A percentile compares a stretch with the other conserved stretches of the same genome.
Conservation (phyloP, 2,113 vertebrate species). For the Corythornis vintsioides region DNA sequence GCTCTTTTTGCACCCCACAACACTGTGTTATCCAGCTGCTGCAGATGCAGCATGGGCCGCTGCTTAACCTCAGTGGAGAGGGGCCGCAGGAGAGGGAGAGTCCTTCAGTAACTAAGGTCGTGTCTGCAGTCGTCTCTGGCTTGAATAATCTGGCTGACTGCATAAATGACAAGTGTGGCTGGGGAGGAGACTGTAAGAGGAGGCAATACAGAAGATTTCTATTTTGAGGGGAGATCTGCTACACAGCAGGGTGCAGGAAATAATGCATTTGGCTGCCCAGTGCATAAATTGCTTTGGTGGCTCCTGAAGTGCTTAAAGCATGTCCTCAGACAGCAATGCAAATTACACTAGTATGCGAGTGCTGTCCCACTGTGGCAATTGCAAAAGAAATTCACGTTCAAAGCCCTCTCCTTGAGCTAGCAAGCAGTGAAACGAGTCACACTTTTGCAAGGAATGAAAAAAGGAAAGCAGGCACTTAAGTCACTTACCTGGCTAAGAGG, state of each 20-base stretch:
- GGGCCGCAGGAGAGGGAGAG: neutral
- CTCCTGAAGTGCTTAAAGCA: conserved; percentile 36
- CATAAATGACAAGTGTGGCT: neutral
- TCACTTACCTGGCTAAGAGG: neutral
- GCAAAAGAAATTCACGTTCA: conserved; percentile 32
- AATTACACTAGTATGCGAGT: neutral
- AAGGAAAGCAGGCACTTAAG: neutral
- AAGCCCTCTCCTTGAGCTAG: conserved; percentile 28
- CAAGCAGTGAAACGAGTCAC: conserved; percentile 34
- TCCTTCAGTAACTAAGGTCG: neutral
- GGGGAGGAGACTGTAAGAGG: neutral
- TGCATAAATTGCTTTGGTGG: conserved; percentile 50
- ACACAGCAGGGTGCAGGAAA: neutral
- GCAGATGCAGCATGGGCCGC: neutral
- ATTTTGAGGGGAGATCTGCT: neutral
- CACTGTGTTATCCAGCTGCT: fast-evolving
- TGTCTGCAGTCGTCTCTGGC: neutral
- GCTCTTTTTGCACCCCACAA: fast-evolving
- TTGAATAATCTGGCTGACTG: neutral
- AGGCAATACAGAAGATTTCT: neutral
- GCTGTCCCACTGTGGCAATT: conserved; percentile 30
- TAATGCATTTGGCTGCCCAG: conserved; percentile 10
- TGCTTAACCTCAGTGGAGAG: neutral
- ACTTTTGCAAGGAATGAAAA: neutral
- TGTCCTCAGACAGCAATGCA: conserved; percentile 44